These are phyloP conservation scores for Crotalus horridus DNA, from an alignment of 2,113 vertebrate genomes.

Conservation along the genomic window DNA sequence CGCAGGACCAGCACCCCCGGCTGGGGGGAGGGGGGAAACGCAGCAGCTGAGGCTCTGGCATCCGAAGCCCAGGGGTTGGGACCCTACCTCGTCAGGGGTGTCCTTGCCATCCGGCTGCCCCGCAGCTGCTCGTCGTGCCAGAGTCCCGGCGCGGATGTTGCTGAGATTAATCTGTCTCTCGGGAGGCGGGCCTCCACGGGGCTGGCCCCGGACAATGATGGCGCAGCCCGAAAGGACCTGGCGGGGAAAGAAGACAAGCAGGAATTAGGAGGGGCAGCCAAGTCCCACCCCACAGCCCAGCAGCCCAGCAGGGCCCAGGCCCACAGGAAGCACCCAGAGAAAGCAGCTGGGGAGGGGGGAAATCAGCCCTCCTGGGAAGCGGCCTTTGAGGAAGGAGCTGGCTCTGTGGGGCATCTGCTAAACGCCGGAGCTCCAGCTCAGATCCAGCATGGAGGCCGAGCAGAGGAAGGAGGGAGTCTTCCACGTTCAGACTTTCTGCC, in stretches of 20 bases:
- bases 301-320: not conserved
- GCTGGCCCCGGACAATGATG: slow-evolving; percentile 94
- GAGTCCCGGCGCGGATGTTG: slow-evolving; percentile 86
- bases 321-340: not conserved
- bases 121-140: slow-evolving; percentile 83
- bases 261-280: not conserved
- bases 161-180: slow-evolving; percentile 98
- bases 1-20: not conserved
- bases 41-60: not conserved
- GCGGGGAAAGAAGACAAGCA: fast-evolving
- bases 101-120: slow-evolving; percentile 87
- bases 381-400: no score
- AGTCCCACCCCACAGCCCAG: not conserved
- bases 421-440: no score
- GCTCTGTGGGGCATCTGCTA: no score
- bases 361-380: no score
- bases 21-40: not conserved
- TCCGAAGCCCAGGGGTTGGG: not conserved
- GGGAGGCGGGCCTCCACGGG: slow-evolving; percentile 89
- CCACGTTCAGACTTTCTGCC: no score
- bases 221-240: slow-evolving; percentile 97
- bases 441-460: no score
- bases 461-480: no score
- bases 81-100: slow-evolving; percentile 85
- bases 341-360: no score